Base-by-base conservation (phyloP, 2,113 vertebrate species). In the Abramis brama region DNA sequence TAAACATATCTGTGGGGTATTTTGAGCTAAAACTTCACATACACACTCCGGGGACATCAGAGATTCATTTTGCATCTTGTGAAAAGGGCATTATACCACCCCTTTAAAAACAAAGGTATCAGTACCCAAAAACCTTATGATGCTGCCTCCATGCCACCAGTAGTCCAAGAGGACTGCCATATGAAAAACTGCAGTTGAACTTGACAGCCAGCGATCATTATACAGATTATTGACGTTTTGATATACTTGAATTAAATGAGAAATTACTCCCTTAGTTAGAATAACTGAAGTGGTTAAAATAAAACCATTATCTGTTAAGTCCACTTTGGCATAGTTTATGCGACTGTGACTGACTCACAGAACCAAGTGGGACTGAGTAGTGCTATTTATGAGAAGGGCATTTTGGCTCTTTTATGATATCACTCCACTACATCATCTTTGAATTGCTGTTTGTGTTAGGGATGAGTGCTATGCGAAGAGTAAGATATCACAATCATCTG, bases 401-500 rank as follows among this genome's bases (percentile, higher is more conserved):
- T 77, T 57, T 52, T 4, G 25, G 47, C 47, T 77, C 7, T 79
- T 79, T 79, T 39, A 59, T 59, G 17, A 55, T 33, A 79, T 79
- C 75, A 50, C 45, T 77, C 47, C n/a, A 15, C 50, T 77, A 30
- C 25, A 25, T 77, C 9, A 59, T 36, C 30, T 57, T 23, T 36
- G 21, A 79, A 55, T 55, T 2, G 19, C 50, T 59, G 52, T 57
- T 60, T 39, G 77, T 79, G 76, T 17, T 79, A 57, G 55, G 0
- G 30, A 33, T 33, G 52, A 60, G 30, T 39, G 50, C 17, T 60
- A 57, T 57, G 50, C 9, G 17, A 79, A 55, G 77, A 60, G 30
- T 79, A n/a, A 33, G 75, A 39, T 60, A 79, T 79, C 45, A 36
- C 30, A 21, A 79, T 59, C 27, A 39, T 79, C 77, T 39, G 55